These are phyloP conservation scores for Amia ocellicauda DNA, from an alignment of 2,113 vertebrate species.

Conservation along the genomic window DNA sequence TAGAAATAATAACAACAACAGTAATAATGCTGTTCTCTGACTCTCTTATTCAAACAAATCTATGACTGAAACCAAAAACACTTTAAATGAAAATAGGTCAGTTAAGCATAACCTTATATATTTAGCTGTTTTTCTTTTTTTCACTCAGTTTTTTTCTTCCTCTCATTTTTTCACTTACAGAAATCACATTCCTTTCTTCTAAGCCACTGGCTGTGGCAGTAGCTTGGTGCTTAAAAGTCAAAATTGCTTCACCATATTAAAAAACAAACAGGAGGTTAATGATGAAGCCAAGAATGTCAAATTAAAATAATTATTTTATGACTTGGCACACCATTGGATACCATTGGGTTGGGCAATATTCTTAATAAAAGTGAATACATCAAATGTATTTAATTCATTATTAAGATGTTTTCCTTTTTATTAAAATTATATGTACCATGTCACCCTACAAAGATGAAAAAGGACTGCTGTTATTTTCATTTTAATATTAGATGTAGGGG, in stretches of 20 bases:
- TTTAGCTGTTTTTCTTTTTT: too few relatives aligned
- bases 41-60: constrained; percentile 1
- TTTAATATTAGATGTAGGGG: too few relatives aligned
- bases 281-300: not conserved
- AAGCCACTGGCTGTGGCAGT: not conserved
- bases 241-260: not conserved
- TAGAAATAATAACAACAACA: not conserved
- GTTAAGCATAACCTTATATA: not conserved
- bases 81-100: not conserved
- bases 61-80: not conserved
- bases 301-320: too few relatives aligned
- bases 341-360: too few relatives aligned
- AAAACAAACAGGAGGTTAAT: not conserved
- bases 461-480: too few relatives aligned
- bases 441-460: too few relatives aligned
- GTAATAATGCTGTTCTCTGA: not conserved
- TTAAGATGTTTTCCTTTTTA: too few relatives aligned
- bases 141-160: too few relatives aligned
- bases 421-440: too few relatives aligned
- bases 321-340: too few relatives aligned
- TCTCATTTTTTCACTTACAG: not conserved
- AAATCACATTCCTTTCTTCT: not conserved
- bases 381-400: too few relatives aligned
- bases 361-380: too few relatives aligned
- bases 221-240: not conserved